Base-by-base conservation (phyloP, 2,113 vertebrate genomes). In the Lipophrys pholis region DNA sequence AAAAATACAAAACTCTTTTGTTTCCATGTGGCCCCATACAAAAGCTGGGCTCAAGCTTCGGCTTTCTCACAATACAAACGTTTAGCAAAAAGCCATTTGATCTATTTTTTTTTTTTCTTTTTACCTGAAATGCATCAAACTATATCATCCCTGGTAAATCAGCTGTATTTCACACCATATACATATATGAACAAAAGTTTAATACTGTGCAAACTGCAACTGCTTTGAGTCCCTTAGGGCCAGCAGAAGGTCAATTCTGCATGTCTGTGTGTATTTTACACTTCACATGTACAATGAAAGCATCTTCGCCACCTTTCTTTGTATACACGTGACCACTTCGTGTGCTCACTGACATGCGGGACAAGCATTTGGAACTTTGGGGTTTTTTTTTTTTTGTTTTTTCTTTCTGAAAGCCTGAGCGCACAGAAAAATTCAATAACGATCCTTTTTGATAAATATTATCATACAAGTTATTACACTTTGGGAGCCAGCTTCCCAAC, bases 401-500 rank as follows among this genome's bases (percentile, higher is more conserved):
- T 61, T 52, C 64, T 74, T 65, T 77, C 68, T 71, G 21, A 85
- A 82, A 75, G 55, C 57, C 16, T 6, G 38, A 80, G 58, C 58
- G 66, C 78, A 73, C 61, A 78, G 64, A 70, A 65, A 78, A 76
- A 68, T 72, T 83, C 63, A 81, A 64, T 58, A 84, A 82, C 88
- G 92, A 93, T 91, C 87, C 70, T 12, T 80, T 93, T 80, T 93
- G 96, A 97, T 98, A 99, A 98, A 99, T 99, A 97, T 96, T 95
- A 97, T 96, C 90, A 95, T 93, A 97, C 94, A 96, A 93, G 93
- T 93, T 82, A 95, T 93, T 93, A 96, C 94, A 95, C 88, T 93
- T 91, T 96, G 97, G 96, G 96, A 99, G 98, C 98, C 98, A 96
- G 97, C 98, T 99, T 97, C 97, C 97, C 96, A 90, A 89, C 90